Conservation (phyloP, 2,113 vertebrate species). For the Sander lucioperca region DNA sequence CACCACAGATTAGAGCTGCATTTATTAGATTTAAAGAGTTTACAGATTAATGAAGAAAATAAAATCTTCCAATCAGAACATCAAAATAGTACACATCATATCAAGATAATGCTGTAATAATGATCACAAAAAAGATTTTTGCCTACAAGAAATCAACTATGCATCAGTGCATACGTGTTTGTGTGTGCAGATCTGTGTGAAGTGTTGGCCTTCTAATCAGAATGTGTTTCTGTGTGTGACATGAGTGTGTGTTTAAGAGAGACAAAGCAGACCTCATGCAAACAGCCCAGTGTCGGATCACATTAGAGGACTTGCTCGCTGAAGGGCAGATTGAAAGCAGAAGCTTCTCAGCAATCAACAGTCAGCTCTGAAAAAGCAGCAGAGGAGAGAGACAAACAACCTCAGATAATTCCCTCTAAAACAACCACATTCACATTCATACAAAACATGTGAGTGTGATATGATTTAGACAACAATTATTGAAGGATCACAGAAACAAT, state of each 20-base stretch:
- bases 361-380: background rate
- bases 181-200: background rate
- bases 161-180: background rate
- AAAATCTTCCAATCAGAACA: background rate
- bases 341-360: conserved; percentile 36
- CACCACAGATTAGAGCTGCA: background rate
- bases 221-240: background rate
- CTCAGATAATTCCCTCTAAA: background rate
- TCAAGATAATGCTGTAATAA: background rate
- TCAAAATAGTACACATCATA: background rate
- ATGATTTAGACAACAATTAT: background rate
- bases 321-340: conserved; percentile 46
- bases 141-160: too few relatives aligned
- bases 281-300: conserved; percentile 48
- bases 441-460: too few relatives aligned
- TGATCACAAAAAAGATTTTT: background rate
- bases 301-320: conserved; percentile 26
- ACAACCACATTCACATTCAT: background rate
- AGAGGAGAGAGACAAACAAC: background rate
- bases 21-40: background rate
- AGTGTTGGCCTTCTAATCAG: background rate
- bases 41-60: background rate
- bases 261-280: conserved; percentile 25
- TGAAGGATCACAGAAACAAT: too few relatives aligned
- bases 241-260: background rate